Conservation (phyloP, 2,888 invertebrate genomes). For the Frankliniella fusca region DNA sequence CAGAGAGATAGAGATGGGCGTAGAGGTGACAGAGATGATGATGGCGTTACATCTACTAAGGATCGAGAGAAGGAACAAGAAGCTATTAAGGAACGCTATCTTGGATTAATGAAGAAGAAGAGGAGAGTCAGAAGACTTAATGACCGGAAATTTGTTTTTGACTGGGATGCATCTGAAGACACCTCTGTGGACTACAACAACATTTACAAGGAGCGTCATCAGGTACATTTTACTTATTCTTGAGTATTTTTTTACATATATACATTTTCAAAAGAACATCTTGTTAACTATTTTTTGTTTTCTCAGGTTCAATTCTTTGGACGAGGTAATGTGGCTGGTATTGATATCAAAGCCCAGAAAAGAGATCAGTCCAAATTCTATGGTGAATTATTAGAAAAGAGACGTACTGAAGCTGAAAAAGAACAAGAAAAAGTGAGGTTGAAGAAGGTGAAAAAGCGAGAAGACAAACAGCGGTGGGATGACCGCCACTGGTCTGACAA, state of each 20-base stretch:
- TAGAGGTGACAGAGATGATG: conserved; percentile 46
- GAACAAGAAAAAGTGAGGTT: conserved; percentile 59
- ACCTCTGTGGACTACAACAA: conserved; percentile 97
- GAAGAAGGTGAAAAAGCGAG: conserved; percentile 88
- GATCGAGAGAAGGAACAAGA: conserved; percentile 90
- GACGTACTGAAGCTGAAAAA: conserved; percentile 76
- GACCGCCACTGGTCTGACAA: conserved; percentile 99
- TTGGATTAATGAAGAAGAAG: conserved; percentile 90
- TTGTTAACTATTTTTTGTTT: not conserved
- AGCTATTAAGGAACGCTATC: conserved; percentile 92
- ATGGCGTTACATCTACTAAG: conserved; percentile 63
- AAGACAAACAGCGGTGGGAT: conserved; percentile 98
- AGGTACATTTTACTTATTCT: conserved; percentile 47
- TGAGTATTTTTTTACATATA: not conserved
- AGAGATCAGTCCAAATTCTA: conserved; percentile 96
- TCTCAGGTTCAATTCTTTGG: conserved; percentile 88
- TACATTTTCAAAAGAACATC: not conserved
- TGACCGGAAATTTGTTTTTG: conserved; percentile 99
- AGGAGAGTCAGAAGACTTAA: conserved; percentile 87
- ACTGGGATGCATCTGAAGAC: conserved; percentile 99
- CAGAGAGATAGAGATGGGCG: conserved; percentile 42
- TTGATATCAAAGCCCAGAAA: conserved; percentile 94
- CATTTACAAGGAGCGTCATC: conserved; percentile 93
- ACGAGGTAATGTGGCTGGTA: conserved; percentile 94
- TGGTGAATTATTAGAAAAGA: conserved; percentile 87